phyloP scores from a whole-genome alignment of 2,113 vertebrate genomes.

The Vireo altiloquus region DNA sequence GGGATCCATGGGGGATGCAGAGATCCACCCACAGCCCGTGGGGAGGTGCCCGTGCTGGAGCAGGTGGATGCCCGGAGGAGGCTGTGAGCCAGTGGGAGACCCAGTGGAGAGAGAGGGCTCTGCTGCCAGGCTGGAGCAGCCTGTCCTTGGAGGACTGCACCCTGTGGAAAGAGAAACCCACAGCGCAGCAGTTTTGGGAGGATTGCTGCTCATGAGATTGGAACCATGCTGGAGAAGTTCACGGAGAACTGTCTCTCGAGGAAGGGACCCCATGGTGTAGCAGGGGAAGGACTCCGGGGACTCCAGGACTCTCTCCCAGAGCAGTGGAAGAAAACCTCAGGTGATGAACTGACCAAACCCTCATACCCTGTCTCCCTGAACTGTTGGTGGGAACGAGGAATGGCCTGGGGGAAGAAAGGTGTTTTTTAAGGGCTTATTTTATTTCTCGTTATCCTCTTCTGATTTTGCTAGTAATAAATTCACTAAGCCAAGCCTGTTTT shows the following conservation, averaged over 20 bases:
- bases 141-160: neutral
- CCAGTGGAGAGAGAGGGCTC: neutral
- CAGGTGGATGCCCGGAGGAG: too few relatives aligned
- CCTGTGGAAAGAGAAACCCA: neutral
- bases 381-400: neutral
- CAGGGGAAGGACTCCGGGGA: neutral
- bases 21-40: neutral
- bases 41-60: too few relatives aligned
- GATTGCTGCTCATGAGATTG: neutral
- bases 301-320: too few relatives aligned
- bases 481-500: accelerated
- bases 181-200: too few relatives aligned
- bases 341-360: neutral
- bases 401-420: neutral
- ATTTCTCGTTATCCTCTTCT: neutral
- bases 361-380: accelerated
- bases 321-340: neutral
- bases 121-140: neutral
- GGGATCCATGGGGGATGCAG: too few relatives aligned
- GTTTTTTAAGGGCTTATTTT: neutral
- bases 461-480: neutral
- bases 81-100: neutral
- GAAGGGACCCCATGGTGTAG: accelerated
- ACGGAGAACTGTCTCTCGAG: accelerated
- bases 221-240: neutral